Evolutionary conservation across 2,113 vertebrate species (phyloP).

Genomic region (Neolamprologus caudopunctatus): DNA sequence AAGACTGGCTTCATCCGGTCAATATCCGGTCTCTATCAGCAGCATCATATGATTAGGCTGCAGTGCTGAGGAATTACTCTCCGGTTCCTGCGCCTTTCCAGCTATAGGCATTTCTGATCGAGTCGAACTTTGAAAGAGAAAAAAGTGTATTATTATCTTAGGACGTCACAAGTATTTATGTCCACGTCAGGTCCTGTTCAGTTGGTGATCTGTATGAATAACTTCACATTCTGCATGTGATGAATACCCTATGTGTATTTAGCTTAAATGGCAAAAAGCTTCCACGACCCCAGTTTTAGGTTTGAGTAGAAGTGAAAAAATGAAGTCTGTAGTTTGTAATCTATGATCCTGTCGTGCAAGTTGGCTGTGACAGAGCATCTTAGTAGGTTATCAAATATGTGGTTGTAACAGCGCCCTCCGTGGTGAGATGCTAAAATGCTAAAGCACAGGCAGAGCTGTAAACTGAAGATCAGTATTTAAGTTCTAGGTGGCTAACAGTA

Average conservation of each 20-base stretch:
- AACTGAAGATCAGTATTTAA: not conserved
- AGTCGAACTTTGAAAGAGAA: not conserved
- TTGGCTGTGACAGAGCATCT: not conserved
- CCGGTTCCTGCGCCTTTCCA: not conserved
- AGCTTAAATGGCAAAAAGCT: not conserved
- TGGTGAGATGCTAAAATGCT: not conserved
- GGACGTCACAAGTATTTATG: not conserved
- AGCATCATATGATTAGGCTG: conserved; percentile 42
- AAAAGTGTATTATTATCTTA: not conserved
- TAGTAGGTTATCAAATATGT: not conserved
- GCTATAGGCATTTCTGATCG: not conserved
- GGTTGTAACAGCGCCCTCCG: not conserved
- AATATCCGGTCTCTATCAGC: conserved; percentile 32
- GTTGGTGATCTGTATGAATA: conserved; percentile 23
- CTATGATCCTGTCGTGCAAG: not conserved
- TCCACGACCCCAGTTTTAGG: not conserved
- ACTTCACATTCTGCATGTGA: not conserved
- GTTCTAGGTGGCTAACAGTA: not conserved
- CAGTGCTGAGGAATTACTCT: not conserved
- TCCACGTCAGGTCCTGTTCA: not conserved
- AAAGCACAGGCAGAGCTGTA: not conserved
- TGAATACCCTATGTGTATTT: not conserved
- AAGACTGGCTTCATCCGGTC: conserved; percentile 55
- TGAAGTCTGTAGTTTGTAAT: not conserved
- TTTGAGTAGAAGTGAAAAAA: not conserved